Conservation (phyloP, 2,113 vertebrate species). For the Istiophorus platypterus region DNA sequence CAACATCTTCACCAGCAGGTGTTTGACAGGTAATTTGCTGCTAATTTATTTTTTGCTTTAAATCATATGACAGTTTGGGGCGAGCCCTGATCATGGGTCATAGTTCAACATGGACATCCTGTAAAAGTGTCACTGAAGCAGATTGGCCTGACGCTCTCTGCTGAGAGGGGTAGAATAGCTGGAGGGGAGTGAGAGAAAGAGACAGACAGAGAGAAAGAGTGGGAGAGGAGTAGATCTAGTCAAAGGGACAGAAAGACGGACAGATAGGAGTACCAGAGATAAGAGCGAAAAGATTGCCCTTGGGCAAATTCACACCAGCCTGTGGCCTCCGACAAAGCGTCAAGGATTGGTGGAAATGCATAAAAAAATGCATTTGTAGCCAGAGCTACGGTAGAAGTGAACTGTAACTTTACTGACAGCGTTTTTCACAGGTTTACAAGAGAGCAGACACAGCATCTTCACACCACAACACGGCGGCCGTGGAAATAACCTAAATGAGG, state of each 20-base stretch:
- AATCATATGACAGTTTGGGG: conserved; percentile 64
- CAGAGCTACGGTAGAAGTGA: conserved; percentile 29
- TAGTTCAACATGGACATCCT: conserved; percentile 73
- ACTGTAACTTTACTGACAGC: conserved; percentile 27
- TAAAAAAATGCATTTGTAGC: conserved; percentile 51
- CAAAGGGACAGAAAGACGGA: conserved; percentile 53
- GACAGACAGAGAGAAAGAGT: conserved; percentile 13
- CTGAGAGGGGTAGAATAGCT: conserved; percentile 48
- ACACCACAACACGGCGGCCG: conserved; percentile 10
- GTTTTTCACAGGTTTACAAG: conserved; percentile 41
- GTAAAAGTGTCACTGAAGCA: conserved; percentile 70
- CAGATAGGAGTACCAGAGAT: conserved; percentile 40
- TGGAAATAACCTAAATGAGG: conserved; percentile 26
- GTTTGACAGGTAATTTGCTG: conserved; percentile 77
- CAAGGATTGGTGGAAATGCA: conserved; percentile 46
- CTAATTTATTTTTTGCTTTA: conserved; percentile 75
- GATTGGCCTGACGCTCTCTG: conserved; percentile 65
- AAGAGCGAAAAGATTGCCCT: conserved; percentile 45
- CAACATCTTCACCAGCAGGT: conserved; percentile 67
- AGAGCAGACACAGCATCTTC: conserved; percentile 31
- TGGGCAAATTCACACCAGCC: conserved; percentile 60
- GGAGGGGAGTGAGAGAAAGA: conserved; percentile 24
- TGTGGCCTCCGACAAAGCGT: conserved; percentile 51
- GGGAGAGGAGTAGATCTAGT: conserved; percentile 36
- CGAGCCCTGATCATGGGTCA: conserved; percentile 53